Conservation (phyloP, 2,797 vertebrate species). For the Masticophis lateralis region DNA sequence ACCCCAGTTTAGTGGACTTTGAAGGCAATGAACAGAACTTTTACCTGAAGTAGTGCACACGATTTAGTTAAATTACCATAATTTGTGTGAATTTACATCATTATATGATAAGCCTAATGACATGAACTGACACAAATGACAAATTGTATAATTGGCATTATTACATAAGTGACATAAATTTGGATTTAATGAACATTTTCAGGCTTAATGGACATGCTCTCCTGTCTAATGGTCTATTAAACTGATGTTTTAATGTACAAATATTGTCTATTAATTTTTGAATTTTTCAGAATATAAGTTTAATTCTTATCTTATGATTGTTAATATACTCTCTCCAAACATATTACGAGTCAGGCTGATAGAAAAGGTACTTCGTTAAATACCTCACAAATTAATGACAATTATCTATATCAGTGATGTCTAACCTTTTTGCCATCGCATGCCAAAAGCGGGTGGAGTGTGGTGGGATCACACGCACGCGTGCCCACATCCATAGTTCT, state of each 20-base stretch:
- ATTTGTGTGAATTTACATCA: not conserved
- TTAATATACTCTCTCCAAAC: not conserved
- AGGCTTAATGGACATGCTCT: not conserved
- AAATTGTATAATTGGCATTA: not conserved
- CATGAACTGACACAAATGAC: not conserved
- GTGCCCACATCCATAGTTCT: no score
- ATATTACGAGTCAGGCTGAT: not conserved
- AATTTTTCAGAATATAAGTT: not conserved
- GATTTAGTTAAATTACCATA: not conserved
- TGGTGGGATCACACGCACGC: no score
- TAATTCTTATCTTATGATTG: not conserved
- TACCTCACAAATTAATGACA: not conserved
- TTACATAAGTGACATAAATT: not conserved
- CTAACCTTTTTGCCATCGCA: no score
- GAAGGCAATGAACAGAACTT: not conserved
- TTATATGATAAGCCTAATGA: not conserved
- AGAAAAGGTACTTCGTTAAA: not conserved
- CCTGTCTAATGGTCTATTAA: not conserved
- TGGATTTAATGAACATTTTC: not conserved
- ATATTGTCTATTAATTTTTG: not conserved
- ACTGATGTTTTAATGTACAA: not conserved
- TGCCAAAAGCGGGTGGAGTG: no score
- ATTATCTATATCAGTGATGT: not conserved
- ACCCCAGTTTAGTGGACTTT: not conserved
- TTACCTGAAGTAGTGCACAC: not conserved